A percentile compares a stretch with the other conserved stretches of the same genome.
phyloP scores from a whole-genome alignment of 2,888 invertebrate genomes.

The Eumerus sabulonum region DNA sequence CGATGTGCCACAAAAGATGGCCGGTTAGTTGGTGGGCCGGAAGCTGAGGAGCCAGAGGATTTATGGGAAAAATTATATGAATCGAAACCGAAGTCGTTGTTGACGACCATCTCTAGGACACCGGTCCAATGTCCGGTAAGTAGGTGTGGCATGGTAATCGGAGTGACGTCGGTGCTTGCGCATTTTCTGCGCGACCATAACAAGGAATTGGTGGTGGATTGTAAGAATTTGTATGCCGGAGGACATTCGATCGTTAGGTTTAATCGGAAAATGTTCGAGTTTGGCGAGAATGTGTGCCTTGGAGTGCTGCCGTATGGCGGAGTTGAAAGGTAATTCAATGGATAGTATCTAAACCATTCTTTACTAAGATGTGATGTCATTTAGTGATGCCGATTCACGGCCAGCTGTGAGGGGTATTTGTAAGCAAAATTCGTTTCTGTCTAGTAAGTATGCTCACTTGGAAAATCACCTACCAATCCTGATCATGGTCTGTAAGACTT shows the following conservation, averaged over 20 bases:
- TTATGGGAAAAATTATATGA: slow-evolving; percentile 60
- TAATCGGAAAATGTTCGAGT: slow-evolving; percentile 68
- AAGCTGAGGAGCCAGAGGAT: slow-evolving; percentile 33
- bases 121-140: slow-evolving; percentile 73
- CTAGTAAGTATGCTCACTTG: slow-evolving; percentile 70
- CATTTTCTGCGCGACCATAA: slow-evolving; percentile 73
- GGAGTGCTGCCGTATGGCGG: slow-evolving; percentile 73
- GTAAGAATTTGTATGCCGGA: slow-evolving; percentile 70
- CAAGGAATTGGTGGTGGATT: slow-evolving; percentile 70
- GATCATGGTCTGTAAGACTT: slow-evolving; percentile 72
- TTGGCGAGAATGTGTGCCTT: slow-evolving; percentile 71
- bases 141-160: slow-evolving; percentile 70
- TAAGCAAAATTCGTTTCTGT: slow-evolving; percentile 72
- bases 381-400: slow-evolving; percentile 36
- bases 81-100: slow-evolving; percentile 49
- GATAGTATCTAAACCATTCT: too few species aligned
- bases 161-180: slow-evolving; percentile 72
- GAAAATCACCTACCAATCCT: slow-evolving; percentile 72
- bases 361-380: neutral
- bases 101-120: slow-evolving; percentile 70
- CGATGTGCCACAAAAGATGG: slow-evolving; percentile 57
- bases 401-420: slow-evolving; percentile 73
- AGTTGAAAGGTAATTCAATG: slow-evolving; percentile 41
- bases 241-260: slow-evolving; percentile 71
- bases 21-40: slow-evolving; percentile 17